phyloP scores from a whole-genome alignment of 2,888 invertebrate species.

The Drosophila siamana region DNA sequence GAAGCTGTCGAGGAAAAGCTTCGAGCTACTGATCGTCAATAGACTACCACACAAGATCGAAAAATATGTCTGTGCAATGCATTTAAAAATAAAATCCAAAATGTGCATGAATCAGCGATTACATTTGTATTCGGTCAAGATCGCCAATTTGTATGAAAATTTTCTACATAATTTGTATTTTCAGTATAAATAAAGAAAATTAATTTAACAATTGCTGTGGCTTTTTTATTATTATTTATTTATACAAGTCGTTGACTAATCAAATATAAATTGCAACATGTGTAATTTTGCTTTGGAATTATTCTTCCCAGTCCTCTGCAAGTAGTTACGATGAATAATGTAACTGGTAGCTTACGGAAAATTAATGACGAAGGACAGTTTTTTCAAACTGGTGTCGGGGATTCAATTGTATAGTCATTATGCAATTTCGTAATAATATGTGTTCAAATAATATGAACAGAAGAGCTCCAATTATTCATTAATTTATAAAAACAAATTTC shows the following conservation, averaged over 20 bases:
- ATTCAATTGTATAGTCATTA: no score
- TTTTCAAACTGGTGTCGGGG: no score
- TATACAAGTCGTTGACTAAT: not conserved
- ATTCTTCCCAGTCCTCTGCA: no score
- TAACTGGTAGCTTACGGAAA: no score
- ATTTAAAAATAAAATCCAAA: constrained; percentile 61
- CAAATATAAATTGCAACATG: not conserved
- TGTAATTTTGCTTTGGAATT: not conserved
- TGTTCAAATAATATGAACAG: no score
- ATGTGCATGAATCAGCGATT: constrained; percentile 71
- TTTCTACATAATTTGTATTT: constrained; percentile 83
- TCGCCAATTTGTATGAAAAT: constrained; percentile 80
- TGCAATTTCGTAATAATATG: no score
- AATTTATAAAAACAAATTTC: no score
- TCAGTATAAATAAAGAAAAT: constrained; percentile 81
- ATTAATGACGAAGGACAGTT: no score
- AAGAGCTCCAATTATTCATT: no score
- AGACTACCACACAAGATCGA: constrained; percentile 77
- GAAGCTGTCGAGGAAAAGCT: constrained; percentile 97
- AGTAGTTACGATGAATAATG: no score
- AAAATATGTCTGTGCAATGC: constrained; percentile 68
- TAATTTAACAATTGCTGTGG: constrained; percentile 46
- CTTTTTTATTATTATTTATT: not conserved
- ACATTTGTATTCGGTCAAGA: constrained; percentile 68
- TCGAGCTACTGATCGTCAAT: constrained; percentile 97